Conservation (phyloP, 2,113 vertebrate species). For the Burhinus bistriatus region DNA sequence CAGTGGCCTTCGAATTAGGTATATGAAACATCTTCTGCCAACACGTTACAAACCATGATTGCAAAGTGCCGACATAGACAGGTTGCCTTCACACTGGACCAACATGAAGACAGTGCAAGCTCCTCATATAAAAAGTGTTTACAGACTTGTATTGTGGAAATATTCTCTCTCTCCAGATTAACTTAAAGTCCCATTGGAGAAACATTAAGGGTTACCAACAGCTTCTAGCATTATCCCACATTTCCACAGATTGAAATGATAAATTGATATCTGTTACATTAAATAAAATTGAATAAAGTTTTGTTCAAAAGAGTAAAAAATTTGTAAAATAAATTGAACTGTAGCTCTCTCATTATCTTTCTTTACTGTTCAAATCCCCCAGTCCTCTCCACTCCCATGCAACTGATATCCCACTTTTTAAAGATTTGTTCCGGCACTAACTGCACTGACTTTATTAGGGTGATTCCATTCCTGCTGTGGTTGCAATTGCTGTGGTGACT, state of each 20-base stretch:
- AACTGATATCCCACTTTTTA: not conserved
- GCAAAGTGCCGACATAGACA: not conserved
- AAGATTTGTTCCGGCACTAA: not conserved
- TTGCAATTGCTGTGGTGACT: not conserved
- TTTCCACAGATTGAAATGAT: not conserved
- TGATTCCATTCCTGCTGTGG: not conserved
- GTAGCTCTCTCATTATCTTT: not conserved
- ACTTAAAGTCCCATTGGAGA: not conserved
- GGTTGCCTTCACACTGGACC: not conserved
- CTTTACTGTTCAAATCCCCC: not conserved
- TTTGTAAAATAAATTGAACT: not conserved
- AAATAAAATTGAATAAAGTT: not conserved
- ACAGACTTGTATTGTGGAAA: not conserved
- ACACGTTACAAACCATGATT: not conserved
- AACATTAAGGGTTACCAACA: not conserved
- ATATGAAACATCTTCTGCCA: not conserved
- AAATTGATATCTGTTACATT: not conserved
- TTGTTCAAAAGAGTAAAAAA: not conserved
- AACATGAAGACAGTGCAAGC: constrained; percentile 4
- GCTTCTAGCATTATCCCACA: not conserved
- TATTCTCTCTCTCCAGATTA: not conserved
- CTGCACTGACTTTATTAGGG: not conserved
- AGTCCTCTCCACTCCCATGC: not conserved
- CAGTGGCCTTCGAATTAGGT: not conserved
- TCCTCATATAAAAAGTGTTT: not conserved